Evolutionary conservation across 2,888 invertebrate genomes (phyloP).

Genomic region (Sphaerophoria taeniata): DNA sequence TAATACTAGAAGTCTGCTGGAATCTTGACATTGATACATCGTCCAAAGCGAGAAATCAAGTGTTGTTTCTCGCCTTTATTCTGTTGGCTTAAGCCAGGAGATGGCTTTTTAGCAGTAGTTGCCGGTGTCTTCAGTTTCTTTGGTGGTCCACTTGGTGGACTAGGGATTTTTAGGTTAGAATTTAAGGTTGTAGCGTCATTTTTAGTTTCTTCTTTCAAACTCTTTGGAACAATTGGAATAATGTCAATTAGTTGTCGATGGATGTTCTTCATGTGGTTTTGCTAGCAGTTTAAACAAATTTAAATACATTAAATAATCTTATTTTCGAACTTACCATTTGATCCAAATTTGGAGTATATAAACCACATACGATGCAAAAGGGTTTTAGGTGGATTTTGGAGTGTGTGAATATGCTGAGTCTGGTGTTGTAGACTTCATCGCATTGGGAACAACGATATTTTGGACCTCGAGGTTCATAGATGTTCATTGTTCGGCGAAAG

Average conservation of each 20-base stretch:
- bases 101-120: not conserved
- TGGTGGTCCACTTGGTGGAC: not conserved
- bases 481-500: conserved; percentile 54
- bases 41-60: conserved; percentile 61
- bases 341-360: conserved; percentile 46
- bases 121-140: conserved; percentile 37
- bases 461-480: conserved; percentile 66
- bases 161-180: not conserved
- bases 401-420: conserved; percentile 65
- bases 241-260: conserved; percentile 52
- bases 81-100: conserved; percentile 8
- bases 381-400: conserved; percentile 67
- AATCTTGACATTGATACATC: conserved; percentile 64
- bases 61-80: conserved; percentile 29
- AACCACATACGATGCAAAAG: conserved; percentile 63
- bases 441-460: conserved; percentile 64
- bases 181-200: not conserved
- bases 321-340: conserved; percentile 55
- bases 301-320: not conserved
- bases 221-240: not conserved
- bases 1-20: conserved; percentile 47
- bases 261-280: conserved; percentile 63
- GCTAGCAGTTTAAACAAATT: conserved; percentile 16
- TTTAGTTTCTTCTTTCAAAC: conserved; percentile 19
- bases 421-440: conserved; percentile 59